Percentiles rank a stretch among this genome's conserved stretches.
Evolutionary conservation across 2,797 vertebrate genomes (phyloP).

Genomic region (Gallinago nigripennis): DNA sequence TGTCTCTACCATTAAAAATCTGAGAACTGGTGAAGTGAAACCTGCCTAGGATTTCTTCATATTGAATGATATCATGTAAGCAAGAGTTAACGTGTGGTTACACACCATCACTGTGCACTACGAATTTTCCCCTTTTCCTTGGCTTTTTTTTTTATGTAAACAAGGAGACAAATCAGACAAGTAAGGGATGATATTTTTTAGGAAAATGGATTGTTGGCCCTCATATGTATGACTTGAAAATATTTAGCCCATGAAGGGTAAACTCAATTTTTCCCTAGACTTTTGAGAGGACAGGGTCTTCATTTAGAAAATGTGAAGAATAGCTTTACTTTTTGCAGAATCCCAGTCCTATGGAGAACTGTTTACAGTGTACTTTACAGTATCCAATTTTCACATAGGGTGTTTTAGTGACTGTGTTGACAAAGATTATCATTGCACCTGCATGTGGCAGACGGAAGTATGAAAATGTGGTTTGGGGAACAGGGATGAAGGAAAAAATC

Average conservation of each 20-base stretch:
- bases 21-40: background rate
- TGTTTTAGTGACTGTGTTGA: background rate
- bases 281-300: background rate
- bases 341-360: too few relatives aligned
- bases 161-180: background rate
- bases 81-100: background rate
- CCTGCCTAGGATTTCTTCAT: background rate
- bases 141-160: background rate
- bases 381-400: background rate
- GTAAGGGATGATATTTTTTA: background rate
- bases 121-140: background rate
- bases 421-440: background rate
- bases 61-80: background rate
- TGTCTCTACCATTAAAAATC: background rate
- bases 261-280: background rate
- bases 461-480: background rate
- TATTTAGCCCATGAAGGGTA: background rate
- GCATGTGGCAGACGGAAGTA: background rate
- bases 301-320: background rate
- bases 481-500: background rate
- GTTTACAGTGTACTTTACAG: background rate
- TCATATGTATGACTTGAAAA: background rate
- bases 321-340: too few relatives aligned
- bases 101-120: background rate
- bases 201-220: background rate